Conservation (phyloP, 2,888 invertebrate species). For the Mesochorus sp. region DNA sequence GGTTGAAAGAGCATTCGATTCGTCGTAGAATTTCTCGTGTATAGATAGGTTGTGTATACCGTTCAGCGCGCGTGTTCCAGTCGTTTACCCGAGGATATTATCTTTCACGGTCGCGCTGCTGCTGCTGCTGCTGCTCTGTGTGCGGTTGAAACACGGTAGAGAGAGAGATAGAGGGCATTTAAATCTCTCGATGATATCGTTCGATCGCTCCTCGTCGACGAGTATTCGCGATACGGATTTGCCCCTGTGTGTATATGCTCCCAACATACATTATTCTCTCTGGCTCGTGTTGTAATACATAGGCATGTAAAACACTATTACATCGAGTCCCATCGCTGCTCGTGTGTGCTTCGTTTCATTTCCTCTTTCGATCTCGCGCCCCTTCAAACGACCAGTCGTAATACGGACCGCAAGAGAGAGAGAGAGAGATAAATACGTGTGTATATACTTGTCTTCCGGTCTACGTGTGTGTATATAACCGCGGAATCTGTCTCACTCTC, state of each 20-base stretch:
- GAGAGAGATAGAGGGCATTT: conserved; percentile 21
- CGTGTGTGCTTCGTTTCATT: not conserved
- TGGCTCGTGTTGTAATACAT: not conserved
- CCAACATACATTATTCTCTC: not conserved
- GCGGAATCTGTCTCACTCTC: conserved; percentile 30
- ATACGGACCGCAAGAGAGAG: not conserved
- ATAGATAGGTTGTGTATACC: not conserved
- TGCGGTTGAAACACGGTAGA: not conserved
- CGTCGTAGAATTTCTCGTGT: not conserved
- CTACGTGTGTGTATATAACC: not conserved
- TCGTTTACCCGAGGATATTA: conserved; percentile 34
- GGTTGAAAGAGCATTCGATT: not conserved
- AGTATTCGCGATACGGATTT: conserved; percentile 19
- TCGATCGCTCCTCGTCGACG: conserved; percentile 18
- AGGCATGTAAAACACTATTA: conserved; percentile 5
- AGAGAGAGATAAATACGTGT: not conserved
- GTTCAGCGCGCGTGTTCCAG: conserved; percentile 5
- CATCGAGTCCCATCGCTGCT: conserved; percentile 7
- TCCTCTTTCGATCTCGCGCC: conserved; percentile 9
- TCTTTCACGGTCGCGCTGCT: conserved; percentile 9
- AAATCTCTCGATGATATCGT: conserved; percentile 35
- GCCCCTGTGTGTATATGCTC: not conserved
- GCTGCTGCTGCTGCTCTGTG: not conserved
- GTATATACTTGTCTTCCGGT: no score
- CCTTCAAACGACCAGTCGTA: not conserved